phyloP scores from a whole-genome alignment of 2,113 vertebrate genomes.

The mouse (Mus musculus) region GRCm39 chr9:26810001-26810500 shows the following conservation, averaged over 20 bases:
- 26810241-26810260: not conserved
- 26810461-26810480: no score
- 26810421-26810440: no score
- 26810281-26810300: constrained; percentile 47
- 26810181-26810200: not conserved
- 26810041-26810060: not conserved
- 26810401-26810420: no score
- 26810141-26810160: not conserved
- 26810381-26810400: not conserved
- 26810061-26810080: not conserved
- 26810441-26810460: no score
- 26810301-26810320: constrained; percentile 61
- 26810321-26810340: constrained; percentile 56
- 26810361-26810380: not conserved
- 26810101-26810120: not conserved
- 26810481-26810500: not conserved
- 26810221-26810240: not conserved
- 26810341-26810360: constrained; percentile 7
- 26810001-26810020: not conserved
- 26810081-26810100: not conserved
- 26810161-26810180: not conserved
- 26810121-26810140: not conserved
- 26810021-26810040: not conserved
- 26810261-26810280: not conserved
- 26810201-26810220: not conserved